A percentile compares a stretch with the other conserved stretches of the same genome.
phyloP scores from a whole-genome alignment of 2,888 invertebrate species.

The Pogonocherus hispidulus region DNA sequence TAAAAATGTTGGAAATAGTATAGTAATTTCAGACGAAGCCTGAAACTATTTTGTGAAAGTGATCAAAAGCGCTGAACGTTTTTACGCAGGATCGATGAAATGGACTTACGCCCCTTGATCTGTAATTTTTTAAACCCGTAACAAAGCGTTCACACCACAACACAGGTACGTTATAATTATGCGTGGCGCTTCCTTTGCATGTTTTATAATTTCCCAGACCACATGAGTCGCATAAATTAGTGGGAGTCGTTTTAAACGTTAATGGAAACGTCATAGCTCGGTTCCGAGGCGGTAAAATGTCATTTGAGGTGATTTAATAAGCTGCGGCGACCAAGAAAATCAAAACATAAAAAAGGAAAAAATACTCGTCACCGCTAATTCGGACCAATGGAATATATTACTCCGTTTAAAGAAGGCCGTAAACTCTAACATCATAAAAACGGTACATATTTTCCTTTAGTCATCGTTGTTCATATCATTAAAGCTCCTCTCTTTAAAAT shows the following conservation, averaged over 20 bases:
- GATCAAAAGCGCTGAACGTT: too few species aligned
- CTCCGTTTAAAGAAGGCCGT: too few species aligned
- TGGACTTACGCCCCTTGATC: not conserved
- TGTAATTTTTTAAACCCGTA: conserved; percentile 9
- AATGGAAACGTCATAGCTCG: conserved; percentile 10
- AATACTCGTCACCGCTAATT: too few species aligned
- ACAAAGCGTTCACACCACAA: conserved; percentile 22
- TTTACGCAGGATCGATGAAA: not conserved
- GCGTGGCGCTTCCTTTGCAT: conserved; percentile 23
- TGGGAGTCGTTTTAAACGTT: not conserved
- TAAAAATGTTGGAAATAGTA: too few species aligned
- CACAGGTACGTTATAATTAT: conserved; percentile 23
- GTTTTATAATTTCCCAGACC: conserved; percentile 13
- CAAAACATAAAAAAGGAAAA: too few species aligned
- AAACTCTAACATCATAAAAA: conserved; percentile 10
- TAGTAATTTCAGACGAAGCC: too few species aligned
- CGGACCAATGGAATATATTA: too few species aligned
- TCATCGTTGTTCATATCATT: conserved; percentile 25
- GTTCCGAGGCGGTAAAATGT: not conserved
- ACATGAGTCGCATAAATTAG: conserved; percentile 19
- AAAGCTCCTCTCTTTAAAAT: conserved; percentile 22
- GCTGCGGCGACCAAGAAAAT: too few species aligned
- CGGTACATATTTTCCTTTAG: conserved; percentile 8
- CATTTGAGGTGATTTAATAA: conserved; percentile 5
- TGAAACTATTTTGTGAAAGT: too few species aligned